Evolutionary conservation across 2,113 vertebrate species (phyloP).

Genomic region (Tautogolabrus adspersus): DNA sequence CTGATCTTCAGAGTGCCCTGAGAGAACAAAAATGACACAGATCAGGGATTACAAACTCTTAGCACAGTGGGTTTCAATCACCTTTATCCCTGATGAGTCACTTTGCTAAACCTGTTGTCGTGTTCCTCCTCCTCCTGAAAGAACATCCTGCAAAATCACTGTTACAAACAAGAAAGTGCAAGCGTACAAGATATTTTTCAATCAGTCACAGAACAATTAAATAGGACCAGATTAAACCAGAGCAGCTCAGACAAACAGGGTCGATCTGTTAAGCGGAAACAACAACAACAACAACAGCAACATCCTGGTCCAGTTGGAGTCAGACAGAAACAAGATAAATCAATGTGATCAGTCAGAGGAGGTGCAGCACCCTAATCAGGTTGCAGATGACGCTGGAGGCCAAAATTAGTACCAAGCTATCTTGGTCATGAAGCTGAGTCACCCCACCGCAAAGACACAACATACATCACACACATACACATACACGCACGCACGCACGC

Average conservation of each 20-base stretch:
- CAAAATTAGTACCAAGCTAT: slow-evolving; percentile 67
- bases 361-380: slow-evolving; percentile 63
- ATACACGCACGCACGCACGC: background rate
- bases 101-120: background rate
- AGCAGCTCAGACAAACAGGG: slow-evolving; percentile 36
- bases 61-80: background rate
- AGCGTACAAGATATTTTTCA: slow-evolving; percentile 2
- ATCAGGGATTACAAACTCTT: slow-evolving; percentile 28
- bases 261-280: slow-evolving; percentile 22
- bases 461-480: background rate
- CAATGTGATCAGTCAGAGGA: slow-evolving; percentile 62
- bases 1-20: slow-evolving; percentile 99
- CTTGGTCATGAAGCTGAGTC: slow-evolving; percentile 68
- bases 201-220: slow-evolving; percentile 17
- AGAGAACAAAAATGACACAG: slow-evolving; percentile 59
- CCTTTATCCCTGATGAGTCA: background rate
- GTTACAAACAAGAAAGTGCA: background rate
- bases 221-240: slow-evolving; percentile 25
- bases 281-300: slow-evolving; percentile 32
- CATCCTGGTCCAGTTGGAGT: slow-evolving; percentile 57
- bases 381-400: slow-evolving; percentile 58
- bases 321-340: slow-evolving; percentile 65
- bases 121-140: background rate
- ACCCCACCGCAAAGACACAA: slow-evolving; percentile 39
- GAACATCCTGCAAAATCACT: background rate